Evolutionary conservation across 2,797 vertebrate genomes (phyloP), one percentile per base, ranked within the genome.

Genomic region (Mormyrops attenuatus): DNA sequence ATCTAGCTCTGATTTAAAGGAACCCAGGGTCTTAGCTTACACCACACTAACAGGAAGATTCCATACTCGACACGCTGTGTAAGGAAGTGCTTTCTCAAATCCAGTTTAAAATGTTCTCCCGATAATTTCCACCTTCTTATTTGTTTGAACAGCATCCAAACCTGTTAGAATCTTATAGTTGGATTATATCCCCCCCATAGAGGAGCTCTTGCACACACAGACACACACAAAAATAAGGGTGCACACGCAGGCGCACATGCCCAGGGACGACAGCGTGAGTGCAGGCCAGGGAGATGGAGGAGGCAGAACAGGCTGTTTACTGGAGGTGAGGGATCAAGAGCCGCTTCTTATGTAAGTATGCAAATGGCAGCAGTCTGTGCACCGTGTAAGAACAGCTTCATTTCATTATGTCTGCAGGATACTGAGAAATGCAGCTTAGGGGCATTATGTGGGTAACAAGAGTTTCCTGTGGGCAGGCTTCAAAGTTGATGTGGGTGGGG

Each of bases 271-370:
- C 92, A 49, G 50, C 89, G 88, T 44, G 80, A 89, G 90, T 90
- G 80, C 50, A 87, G 22, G 50, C 15, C 49, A 55, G 85, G 38
- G 49, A 53, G 85, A 22, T 20, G 34, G 8, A 22, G 90, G 85
- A 53, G 88, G 69, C 89, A 41, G 84, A 66, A 66, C 38, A 85
- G 47, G 88, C 93, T 90, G 87, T 87, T 89, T 87, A 77, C 82
- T 86, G 85, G 88, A 92, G 89, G 90, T 69, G 88, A 91, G 90
- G 85, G 90, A 92, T 91, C 91, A 90, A 90, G 89, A 93, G 91
- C 84, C 90, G 57, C 22, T 30, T 69, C 88, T 94, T 93, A 92
- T 91, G 91, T 92, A 94, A 93, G 66, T 87, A 86, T 90, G 88
- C 90, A 89, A 91, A 92, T 93, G 69, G 88, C 30, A 50, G 88